Base-by-base conservation (phyloP, 2,797 vertebrate species). In the Sebastes taczanowskii region DNA sequence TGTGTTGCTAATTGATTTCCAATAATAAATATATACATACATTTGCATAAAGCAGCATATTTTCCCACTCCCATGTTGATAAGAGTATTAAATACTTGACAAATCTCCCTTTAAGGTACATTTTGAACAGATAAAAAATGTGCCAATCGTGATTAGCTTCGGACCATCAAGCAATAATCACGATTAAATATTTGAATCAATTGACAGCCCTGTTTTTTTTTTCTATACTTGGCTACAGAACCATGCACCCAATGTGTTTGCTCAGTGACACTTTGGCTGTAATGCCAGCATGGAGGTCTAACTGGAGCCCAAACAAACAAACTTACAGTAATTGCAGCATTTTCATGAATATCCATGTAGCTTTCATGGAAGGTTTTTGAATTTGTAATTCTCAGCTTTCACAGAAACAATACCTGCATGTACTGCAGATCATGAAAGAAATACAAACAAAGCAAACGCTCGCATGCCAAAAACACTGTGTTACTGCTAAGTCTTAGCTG, bases 391-490 rank as follows among this genome's bases (percentile, higher is more conserved):
- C 66, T 75, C 70, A 61, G 58, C 42, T 35, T 68, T 77, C 52
- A 73, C 27, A 42, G 25, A 71, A 83, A 73, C 32, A 78, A 63
- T 69, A 72, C 82, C 72, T 74, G 55, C 59, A 73, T 74, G 62
- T 42, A 65, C 22, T 60, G 23, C 10, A 49, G 76, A 35, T 61
- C 22, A 69, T 60, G 62, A 58, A 72, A 71, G 42, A 65, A 80
- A 80, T 11, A 38, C 59, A 83, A 88, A 87, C 61, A 78, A 77
- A 81, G 75, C 74, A 49, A 82, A 71, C 14, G 30, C 62, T 58
- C 34, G 77, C 30, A 60, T 64, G 69, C 55, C 79, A 79, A 74
- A 42, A 75, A 34, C 23, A 6, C 46, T 52, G 76, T 76, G 77
- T 55, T 77, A 56, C 70, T 64, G 72, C 79, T 71, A 34, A 42